phyloP scores from a whole-genome alignment of 1,140 invertebrate species.

The Cotesia vestalis region DNA sequence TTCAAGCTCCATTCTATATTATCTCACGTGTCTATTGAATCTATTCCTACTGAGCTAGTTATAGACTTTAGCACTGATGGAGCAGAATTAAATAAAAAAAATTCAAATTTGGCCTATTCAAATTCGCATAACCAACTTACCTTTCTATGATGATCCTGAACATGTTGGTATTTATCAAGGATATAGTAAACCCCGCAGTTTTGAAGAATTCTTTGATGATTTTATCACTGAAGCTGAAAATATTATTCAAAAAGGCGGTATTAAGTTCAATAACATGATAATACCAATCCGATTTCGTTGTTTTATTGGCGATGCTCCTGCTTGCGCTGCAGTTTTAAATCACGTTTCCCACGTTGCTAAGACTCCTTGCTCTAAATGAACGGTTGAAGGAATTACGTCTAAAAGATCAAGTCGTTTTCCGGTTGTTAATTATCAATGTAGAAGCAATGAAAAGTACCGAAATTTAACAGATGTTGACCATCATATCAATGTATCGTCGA shows the following conservation, averaged over 20 bases:
- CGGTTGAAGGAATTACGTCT: slow-evolving; percentile 18
- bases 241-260: slow-evolving; percentile 4
- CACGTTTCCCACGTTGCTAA: slow-evolving; percentile 26
- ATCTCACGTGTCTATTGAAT: not conserved
- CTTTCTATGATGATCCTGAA: slow-evolving; percentile 30
- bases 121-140: slow-evolving; percentile 37
- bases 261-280: not conserved
- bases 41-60: slow-evolving; percentile 18
- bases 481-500: slow-evolving; percentile 35
- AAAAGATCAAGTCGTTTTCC: slow-evolving; percentile 2
- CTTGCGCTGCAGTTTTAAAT: slow-evolving; percentile 25
- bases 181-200: slow-evolving; percentile 30
- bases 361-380: slow-evolving; percentile 29
- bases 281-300: slow-evolving; percentile 18
- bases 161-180: slow-evolving; percentile 43
- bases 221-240: slow-evolving; percentile 28
- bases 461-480: slow-evolving; percentile 34
- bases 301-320: slow-evolving; percentile 38
- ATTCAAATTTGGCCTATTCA: slow-evolving; percentile 44
- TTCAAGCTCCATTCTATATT: slow-evolving; percentile 8
- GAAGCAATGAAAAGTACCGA: slow-evolving; percentile 39
- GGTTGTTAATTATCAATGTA: not conserved
- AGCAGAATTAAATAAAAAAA: slow-evolving; percentile 29
- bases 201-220: slow-evolving; percentile 25
- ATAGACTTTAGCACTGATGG: slow-evolving; percentile 41